Evolutionary conservation across 1,140 invertebrate genomes (phyloP).

Genomic region (Drosophila nannoptera): DNA sequence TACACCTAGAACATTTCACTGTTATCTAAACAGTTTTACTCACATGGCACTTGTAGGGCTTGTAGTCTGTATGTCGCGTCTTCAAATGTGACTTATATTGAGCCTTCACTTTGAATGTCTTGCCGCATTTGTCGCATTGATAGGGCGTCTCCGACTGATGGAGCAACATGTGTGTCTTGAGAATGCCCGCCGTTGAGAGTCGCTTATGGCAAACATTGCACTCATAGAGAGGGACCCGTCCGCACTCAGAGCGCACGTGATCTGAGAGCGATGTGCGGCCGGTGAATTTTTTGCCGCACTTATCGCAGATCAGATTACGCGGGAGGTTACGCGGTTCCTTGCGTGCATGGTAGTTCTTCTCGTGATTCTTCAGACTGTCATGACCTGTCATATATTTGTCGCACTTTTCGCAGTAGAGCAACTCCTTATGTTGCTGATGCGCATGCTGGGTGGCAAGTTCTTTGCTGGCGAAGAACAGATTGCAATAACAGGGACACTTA

Average conservation of each 20-base stretch:
- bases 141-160: conserved; percentile 76
- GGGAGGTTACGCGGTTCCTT: conserved; percentile 61
- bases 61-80: conserved; percentile 84
- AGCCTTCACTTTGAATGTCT: conserved; percentile 79
- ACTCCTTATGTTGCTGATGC: conserved; percentile 69
- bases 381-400: conserved; percentile 78
- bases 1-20: neutral
- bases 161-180: conserved; percentile 78
- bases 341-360: conserved; percentile 65
- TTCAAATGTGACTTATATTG: conserved; percentile 87
- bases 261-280: conserved; percentile 74
- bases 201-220: conserved; percentile 78
- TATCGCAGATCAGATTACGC: conserved; percentile 78
- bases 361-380: conserved; percentile 77
- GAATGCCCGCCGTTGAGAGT: conserved; percentile 76
- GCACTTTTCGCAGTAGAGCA: conserved; percentile 78
- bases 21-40: conserved; percentile 13
- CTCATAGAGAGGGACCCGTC: conserved; percentile 67
- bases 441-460: conserved; percentile 75
- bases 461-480: conserved; percentile 74
- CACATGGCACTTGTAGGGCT: conserved; percentile 84
- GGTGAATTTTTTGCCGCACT: conserved; percentile 79
- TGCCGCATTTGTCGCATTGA: conserved; percentile 79
- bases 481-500: conserved; percentile 79
- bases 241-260: conserved; percentile 79